Percentiles rank a stretch among this genome's conserved stretches.
These are phyloP conservation scores for Thecocarcelia acutangulata DNA, from an alignment of 2,888 invertebrate genomes.

Conservation along the genomic window DNA sequence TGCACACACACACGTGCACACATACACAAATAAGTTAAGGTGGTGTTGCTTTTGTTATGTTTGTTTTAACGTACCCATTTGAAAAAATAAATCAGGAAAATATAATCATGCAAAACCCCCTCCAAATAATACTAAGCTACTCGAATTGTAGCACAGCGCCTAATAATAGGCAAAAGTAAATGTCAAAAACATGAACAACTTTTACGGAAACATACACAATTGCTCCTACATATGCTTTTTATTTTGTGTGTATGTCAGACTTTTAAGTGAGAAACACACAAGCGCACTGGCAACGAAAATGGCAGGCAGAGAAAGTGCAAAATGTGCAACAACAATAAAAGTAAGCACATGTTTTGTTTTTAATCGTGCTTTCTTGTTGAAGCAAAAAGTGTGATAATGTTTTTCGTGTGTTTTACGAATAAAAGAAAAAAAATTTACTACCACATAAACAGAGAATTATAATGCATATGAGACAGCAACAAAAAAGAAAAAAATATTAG, in stretches of 20 bases:
- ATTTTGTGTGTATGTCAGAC: not conserved
- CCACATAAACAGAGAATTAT: conserved; percentile 41
- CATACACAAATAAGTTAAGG: conserved; percentile 9
- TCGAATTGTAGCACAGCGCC: conserved; percentile 63
- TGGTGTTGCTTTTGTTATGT: not conserved
- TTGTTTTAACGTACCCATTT: conserved; percentile 37
- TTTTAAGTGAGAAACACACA: conserved; percentile 18
- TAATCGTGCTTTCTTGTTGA: conserved; percentile 28
- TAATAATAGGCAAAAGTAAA: conserved; percentile 62
- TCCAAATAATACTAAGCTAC: conserved; percentile 50
- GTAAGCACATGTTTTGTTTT: conserved; percentile 66
- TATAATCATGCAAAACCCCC: conserved; percentile 56
- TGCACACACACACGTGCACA: not conserved
- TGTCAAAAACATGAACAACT: conserved; percentile 51
- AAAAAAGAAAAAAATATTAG: conserved; percentile 13
- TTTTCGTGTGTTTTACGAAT: conserved; percentile 22
- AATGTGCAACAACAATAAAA: conserved; percentile 42
- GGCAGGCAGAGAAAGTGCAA: conserved; percentile 5
- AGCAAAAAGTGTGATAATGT: conserved; percentile 16
- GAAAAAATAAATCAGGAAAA: conserved; percentile 65
- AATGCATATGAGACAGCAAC: conserved; percentile 5
- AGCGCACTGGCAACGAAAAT: conserved; percentile 31
- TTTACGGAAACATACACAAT: not conserved
- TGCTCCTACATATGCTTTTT: not conserved
- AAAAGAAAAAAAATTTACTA: conserved; percentile 49